Conservation (phyloP, 1,140 invertebrate species). For the Lepidurus arcticus region DNA sequence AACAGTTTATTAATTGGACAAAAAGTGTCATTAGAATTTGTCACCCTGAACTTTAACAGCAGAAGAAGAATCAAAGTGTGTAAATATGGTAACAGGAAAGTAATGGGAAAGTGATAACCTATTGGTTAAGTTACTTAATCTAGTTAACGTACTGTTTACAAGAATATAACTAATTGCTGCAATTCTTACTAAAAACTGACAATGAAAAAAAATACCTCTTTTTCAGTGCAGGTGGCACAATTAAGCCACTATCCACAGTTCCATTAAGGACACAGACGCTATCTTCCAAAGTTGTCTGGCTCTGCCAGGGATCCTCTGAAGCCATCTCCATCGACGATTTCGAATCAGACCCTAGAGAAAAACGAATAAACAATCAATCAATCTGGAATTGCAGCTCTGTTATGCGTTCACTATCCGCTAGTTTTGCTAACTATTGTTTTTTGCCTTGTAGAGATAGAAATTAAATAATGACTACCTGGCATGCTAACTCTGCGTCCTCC, state of each 20-base stretch:
- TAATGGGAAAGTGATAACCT: too few species aligned
- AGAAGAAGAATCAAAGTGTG: too few species aligned
- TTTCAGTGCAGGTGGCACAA: not conserved
- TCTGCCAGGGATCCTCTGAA: constrained; percentile 41
- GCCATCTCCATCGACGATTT: constrained; percentile 46
- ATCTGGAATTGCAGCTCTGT: too few species aligned
- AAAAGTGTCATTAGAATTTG: not conserved
- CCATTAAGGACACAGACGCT: constrained; percentile 8
- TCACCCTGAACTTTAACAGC: constrained; percentile 4
- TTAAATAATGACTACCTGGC: not conserved
- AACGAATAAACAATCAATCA: not conserved
- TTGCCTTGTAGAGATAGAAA: not conserved
- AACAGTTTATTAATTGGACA: not conserved
- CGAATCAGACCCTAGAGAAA: constrained; percentile 39
- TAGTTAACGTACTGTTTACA: too few species aligned
- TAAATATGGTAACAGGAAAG: too few species aligned
- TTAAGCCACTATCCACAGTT: not conserved
- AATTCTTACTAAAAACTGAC: not conserved
- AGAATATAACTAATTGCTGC: too few species aligned
- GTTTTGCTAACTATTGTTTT: too few species aligned
- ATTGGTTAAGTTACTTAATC: too few species aligned
- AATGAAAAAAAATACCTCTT: not conserved
- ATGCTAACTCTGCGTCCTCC: constrained; percentile 7
- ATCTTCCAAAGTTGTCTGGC: not conserved
- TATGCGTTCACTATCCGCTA: too few species aligned